A percentile compares a stretch with the other conserved stretches of the same genome.
Conservation (phyloP, 2,888 invertebrate genomes). For the Rambutsinella grinnellia region DNA sequence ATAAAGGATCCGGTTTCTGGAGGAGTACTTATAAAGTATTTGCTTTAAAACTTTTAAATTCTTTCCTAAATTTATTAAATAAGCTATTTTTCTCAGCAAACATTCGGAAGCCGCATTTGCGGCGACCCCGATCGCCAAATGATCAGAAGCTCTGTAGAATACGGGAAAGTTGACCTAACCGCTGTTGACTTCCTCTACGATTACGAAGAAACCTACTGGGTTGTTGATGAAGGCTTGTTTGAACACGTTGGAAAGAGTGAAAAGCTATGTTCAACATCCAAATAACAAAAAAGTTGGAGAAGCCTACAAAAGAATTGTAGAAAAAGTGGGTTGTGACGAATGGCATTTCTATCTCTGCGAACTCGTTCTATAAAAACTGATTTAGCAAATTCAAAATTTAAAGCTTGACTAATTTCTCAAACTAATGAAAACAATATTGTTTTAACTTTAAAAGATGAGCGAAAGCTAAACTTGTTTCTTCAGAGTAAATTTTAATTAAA, state of each 20-base stretch:
- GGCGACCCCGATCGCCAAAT: constrained; percentile 28
- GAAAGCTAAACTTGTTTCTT: no score
- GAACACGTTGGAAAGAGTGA: constrained; percentile 11
- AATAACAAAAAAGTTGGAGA: background rate
- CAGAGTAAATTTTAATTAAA: no score
- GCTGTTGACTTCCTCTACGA: constrained; percentile 28
- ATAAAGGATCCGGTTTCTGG: constrained; percentile 30
- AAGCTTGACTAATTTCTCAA: no score
- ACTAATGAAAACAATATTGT: no score
- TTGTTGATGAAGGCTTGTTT: constrained; percentile 25
- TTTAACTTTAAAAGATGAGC: no score
- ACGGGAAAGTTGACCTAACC: constrained; percentile 14
- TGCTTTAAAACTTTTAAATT: background rate
- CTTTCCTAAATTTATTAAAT: background rate
- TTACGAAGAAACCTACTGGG: constrained; percentile 42
- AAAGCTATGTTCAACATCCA: constrained; percentile 18
- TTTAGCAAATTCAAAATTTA: no score
- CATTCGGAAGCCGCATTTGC: constrained; percentile 30
- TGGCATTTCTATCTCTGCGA: constrained; percentile 46
- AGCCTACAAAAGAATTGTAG: constrained; percentile 1
- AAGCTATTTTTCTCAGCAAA: constrained; percentile 17
- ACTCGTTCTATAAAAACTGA: no score
- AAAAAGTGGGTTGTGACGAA: constrained; percentile 30
- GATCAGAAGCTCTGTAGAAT: constrained; percentile 2
- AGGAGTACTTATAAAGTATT: constrained; percentile 31